Base-by-base conservation (phyloP, 1,140 invertebrate species). In the Zaprionus tsacasi region DNA sequence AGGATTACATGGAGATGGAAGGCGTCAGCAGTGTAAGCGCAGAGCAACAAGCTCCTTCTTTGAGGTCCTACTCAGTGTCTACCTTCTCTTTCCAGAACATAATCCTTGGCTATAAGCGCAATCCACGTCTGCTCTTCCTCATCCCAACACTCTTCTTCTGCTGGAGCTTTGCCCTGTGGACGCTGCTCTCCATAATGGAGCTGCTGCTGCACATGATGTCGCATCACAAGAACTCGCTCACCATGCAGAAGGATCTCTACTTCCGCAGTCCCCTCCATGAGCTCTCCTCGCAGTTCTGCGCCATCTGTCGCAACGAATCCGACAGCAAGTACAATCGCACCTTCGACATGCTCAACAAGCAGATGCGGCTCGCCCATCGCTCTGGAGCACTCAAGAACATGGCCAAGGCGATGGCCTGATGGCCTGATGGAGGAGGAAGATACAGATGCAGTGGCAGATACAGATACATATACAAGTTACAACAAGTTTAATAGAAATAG, bases 271-370 rank as follows among this genome's bases (percentile, higher is more conserved):
- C 94, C 0, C 91, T 95, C 63, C 94, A 95, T 67, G 90, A 93
- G 0, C 93, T 94, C 40, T 93, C 93, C 4, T 93, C 94, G 2
- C 94, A 95, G 70, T 95, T 94, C 79, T 95, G 95, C 73, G 94
- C 93, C 13, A 74, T 93, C 12, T 95, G 95, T 65, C 93, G 94
- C 65, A 92, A 91, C 13, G 93, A 94, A 54, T 92, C 79, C 5
- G 93, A 93, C 91, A 93, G 45, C 92, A 93, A 57, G 93, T 94
- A 91, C 30, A 91, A 89, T 45, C 79, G 80, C 56, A 91, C 78
- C 45, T 92, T 92, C 30, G 79, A 78, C n/a, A 57, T 77, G 7
- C 74, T 92, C 11, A 91, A 92, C 55, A 68, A 83, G 36, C 91
- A 92, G 40, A 91, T 92, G 91, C 64, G 87, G 1, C 48, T 74